phyloP scores from a whole-genome alignment of 2,113 vertebrate genomes.

The Potamarius usumacintae region DNA sequence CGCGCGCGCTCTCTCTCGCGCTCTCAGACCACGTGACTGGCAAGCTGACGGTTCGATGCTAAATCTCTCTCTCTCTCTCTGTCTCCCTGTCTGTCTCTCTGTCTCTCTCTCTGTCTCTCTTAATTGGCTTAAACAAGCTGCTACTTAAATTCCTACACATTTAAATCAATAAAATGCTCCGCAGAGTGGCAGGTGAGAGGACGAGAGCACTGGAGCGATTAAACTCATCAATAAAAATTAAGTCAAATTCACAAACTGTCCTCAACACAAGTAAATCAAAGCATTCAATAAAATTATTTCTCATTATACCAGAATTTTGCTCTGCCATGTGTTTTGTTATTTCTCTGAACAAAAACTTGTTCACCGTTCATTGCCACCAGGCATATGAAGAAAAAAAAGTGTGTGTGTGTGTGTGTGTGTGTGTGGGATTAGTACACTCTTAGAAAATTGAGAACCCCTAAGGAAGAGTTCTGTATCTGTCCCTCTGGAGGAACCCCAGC shows the following conservation, averaged over 20 bases:
- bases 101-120: constrained; percentile 42
- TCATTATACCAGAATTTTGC: background rate
- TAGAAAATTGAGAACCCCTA: background rate
- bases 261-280: background rate
- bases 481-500: background rate
- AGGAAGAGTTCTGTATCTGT: background rate
- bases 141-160: constrained; percentile 71
- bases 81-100: constrained; percentile 31
- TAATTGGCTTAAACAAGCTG: constrained; percentile 68
- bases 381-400: background rate
- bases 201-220: background rate
- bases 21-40: constrained; percentile 69
- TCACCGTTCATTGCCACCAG: background rate
- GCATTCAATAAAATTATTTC: background rate
- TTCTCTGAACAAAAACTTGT: background rate
- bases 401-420: too few species aligned
- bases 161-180: constrained; percentile 69
- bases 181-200: constrained; percentile 75
- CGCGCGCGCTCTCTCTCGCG: constrained; percentile 47
- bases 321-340: background rate
- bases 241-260: background rate
- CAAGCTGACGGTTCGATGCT: constrained; percentile 67
- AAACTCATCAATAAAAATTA: constrained; percentile 15
- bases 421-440: background rate
- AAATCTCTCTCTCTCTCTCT: constrained; percentile 60